Evolutionary conservation across 30 jellyfish, hydroid and myxozoan species (phyloP).

Genomic region (Turritopsis dohrnii): DNA sequence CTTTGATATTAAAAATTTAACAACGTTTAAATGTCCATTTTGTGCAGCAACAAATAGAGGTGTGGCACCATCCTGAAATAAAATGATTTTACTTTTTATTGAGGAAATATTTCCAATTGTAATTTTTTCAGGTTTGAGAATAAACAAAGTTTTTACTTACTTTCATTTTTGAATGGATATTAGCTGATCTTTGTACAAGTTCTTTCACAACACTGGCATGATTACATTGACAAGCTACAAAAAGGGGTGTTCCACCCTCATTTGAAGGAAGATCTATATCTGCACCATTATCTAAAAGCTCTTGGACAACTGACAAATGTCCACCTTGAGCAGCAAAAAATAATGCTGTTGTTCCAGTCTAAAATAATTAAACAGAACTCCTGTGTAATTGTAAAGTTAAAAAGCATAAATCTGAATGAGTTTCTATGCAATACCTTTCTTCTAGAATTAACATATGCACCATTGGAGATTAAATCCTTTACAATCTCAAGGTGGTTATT

Average conservation of each 20-base stretch:
- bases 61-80: conserved; percentile 76
- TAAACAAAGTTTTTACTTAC: conserved; percentile 30
- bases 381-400: too few relatives aligned
- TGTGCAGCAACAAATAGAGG: conserved; percentile 89
- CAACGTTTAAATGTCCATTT: conserved; percentile 81
- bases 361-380: conserved; percentile 12
- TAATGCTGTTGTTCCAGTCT: conserved; percentile 98
- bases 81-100: not conserved
- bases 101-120: not conserved
- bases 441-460: conserved; percentile 77
- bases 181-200: conserved; percentile 65
- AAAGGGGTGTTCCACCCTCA: conserved; percentile 97
- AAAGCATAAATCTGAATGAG: not conserved
- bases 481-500: conserved; percentile 77
- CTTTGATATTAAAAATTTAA: conserved; percentile 55
- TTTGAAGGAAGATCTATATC: conserved; percentile 71
- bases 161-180: conserved; percentile 78
- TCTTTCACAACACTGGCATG: conserved; percentile 78
- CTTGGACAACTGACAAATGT: conserved; percentile 66
- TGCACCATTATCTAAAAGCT: conserved; percentile 68
- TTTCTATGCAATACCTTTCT: conserved; percentile 44
- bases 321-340: conserved; percentile 98
- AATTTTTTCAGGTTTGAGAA: not conserved
- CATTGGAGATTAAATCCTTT: conserved; percentile 53
- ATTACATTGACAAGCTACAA: conserved; percentile 92